phyloP scores from a whole-genome alignment of 1,140 invertebrate species.

The Drosophila prosaltans region DNA sequence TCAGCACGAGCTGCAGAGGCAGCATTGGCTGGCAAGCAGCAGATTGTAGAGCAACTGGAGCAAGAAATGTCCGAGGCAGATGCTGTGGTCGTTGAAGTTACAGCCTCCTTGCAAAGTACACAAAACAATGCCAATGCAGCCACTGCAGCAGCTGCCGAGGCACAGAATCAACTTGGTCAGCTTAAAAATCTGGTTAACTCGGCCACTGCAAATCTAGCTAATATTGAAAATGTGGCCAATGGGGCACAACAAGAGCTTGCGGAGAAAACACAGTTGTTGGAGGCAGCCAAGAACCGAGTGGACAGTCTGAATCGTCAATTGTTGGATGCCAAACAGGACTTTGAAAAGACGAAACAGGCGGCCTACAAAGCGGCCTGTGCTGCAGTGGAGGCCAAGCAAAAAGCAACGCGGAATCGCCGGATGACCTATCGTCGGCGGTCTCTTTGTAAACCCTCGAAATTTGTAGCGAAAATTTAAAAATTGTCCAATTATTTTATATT shows the following conservation, averaged over 20 bases:
- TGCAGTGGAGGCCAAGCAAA: constrained; percentile 85
- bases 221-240: constrained; percentile 85
- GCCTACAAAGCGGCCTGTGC: constrained; percentile 86
- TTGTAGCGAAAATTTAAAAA: not conserved
- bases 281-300: constrained; percentile 86
- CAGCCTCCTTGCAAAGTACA: constrained; percentile 85
- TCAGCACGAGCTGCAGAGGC: constrained; percentile 88
- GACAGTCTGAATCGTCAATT: constrained; percentile 85
- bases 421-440: constrained; percentile 1
- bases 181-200: constrained; percentile 83
- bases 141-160: constrained; percentile 84
- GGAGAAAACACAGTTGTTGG: constrained; percentile 87
- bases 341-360: constrained; percentile 86
- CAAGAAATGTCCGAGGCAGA: constrained; percentile 86
- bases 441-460: constrained; percentile 13
- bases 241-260: constrained; percentile 85
- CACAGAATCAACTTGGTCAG: constrained; percentile 84
- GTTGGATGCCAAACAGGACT: constrained; percentile 85
- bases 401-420: constrained; percentile 42
- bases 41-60: constrained; percentile 85
- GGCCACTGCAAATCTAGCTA: constrained; percentile 84
- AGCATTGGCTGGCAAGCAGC: constrained; percentile 86
- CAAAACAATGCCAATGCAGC: constrained; percentile 86
- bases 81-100: constrained; percentile 86
- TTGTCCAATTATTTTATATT: not conserved